These are phyloP conservation scores for Euphydryas editha DNA, from an alignment of 2,888 invertebrate genomes.

Conservation along the genomic window DNA sequence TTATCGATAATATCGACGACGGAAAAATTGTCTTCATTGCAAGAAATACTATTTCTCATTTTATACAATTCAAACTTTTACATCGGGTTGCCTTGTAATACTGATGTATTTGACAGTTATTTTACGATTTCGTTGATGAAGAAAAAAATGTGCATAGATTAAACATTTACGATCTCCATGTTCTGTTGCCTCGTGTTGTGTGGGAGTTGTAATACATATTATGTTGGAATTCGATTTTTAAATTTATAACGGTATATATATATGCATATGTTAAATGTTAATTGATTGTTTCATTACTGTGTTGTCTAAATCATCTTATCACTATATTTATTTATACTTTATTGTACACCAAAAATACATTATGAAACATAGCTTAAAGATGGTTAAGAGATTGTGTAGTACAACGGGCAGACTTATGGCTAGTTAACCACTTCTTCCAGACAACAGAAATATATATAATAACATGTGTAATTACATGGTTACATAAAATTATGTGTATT, in stretches of 20 bases:
- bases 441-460: too few species aligned
- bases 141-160: conserved; percentile 26
- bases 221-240: conserved; percentile 18
- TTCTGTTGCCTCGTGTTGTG: conserved; percentile 17
- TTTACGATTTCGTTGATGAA: conserved; percentile 24
- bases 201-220: conserved; percentile 18
- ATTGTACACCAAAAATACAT: too few species aligned
- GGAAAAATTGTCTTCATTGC: conserved; percentile 28
- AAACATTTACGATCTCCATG: conserved; percentile 20
- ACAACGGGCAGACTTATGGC: too few species aligned
- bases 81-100: conserved; percentile 11
- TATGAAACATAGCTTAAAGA: too few species aligned
- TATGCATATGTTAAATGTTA: background rate
- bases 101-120: conserved; percentile 31
- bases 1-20: conserved; percentile 30
- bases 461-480: too few species aligned
- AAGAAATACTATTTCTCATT: conserved; percentile 19
- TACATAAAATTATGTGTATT: too few species aligned
- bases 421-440: too few species aligned
- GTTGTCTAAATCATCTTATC: too few species aligned
- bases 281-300: conserved; percentile 7
- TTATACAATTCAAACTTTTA: background rate
- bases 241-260: conserved; percentile 4
- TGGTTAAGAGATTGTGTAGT: too few species aligned
- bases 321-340: too few species aligned